These are phyloP conservation scores for Pampusana beccarii DNA, from an alignment of 2,113 vertebrate genomes.

Conservation along the genomic window DNA sequence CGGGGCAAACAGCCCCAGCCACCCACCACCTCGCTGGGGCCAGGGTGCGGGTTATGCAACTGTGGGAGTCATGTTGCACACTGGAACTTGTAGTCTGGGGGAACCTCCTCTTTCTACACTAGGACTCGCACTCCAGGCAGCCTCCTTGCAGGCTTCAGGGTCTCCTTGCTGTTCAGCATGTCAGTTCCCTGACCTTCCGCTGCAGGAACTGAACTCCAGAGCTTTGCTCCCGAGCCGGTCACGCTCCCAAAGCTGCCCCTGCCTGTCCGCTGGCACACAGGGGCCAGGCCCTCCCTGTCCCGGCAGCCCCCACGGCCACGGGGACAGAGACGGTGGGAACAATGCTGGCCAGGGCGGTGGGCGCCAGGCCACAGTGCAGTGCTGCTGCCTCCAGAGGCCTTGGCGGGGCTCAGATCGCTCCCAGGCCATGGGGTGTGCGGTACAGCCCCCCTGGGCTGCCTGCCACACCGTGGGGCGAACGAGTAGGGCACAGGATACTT, in stretches of 20 bases:
- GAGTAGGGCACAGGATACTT: rapidly evolving
- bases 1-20: rapidly evolving
- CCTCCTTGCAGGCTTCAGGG: rapidly evolving
- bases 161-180: too few relatives aligned
- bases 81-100: not conserved
- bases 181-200: not conserved
- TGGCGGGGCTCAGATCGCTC: rapidly evolving
- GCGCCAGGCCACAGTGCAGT: rapidly evolving
- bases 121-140: rapidly evolving
- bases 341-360: rapidly evolving
- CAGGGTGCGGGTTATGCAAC: not conserved
- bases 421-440: rapidly evolving
- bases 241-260: not conserved
- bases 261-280: rapidly evolving
- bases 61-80: not conserved
- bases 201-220: rapidly evolving
- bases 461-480: rapidly evolving
- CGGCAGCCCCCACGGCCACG: not conserved
- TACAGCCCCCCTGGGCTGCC: rapidly evolving
- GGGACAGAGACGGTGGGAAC: rapidly evolving
- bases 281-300: not conserved
- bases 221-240: rapidly evolving
- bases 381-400: not conserved
- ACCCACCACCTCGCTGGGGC: not conserved
- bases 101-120: rapidly evolving